These are phyloP conservation scores for Diabrotica balteata DNA, from an alignment of 2,888 invertebrate species.

Conservation along the genomic window DNA sequence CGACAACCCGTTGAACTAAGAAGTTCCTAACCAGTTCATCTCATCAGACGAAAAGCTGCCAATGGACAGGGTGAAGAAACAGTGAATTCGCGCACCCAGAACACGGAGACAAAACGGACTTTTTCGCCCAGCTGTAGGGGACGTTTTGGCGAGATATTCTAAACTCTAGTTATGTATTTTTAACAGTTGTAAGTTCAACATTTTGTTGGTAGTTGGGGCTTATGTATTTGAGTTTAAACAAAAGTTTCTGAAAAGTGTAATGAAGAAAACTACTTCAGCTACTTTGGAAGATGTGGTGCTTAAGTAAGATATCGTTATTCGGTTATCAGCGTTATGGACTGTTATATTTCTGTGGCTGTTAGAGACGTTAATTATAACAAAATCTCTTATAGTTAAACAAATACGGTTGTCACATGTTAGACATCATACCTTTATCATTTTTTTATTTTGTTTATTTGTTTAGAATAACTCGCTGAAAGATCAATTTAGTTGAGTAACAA, in stretches of 20 bases:
- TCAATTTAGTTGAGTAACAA: neutral
- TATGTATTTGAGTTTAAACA: neutral
- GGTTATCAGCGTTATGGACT: no score
- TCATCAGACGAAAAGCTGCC: slow-evolving; percentile 33
- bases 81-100: slow-evolving; percentile 5
- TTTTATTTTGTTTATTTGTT: neutral
- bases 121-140: neutral
- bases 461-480: slow-evolving; percentile 1
- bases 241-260: neutral
- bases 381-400: no score
- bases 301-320: no score
- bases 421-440: no score
- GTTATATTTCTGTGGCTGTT: no score
- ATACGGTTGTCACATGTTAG: no score
- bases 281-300: no score
- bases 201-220: neutral
- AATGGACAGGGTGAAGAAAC: slow-evolving; percentile 25
- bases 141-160: neutral
- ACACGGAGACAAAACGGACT: slow-evolving; percentile 21
- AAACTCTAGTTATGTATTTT: no score
- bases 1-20: slow-evolving; percentile 2
- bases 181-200: no score
- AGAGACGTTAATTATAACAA: no score
- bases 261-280: neutral
- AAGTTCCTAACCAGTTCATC: slow-evolving; percentile 13